These are phyloP conservation scores for Erebia epiphron DNA, from an alignment of 2,888 invertebrate genomes.

Conservation along the genomic window DNA sequence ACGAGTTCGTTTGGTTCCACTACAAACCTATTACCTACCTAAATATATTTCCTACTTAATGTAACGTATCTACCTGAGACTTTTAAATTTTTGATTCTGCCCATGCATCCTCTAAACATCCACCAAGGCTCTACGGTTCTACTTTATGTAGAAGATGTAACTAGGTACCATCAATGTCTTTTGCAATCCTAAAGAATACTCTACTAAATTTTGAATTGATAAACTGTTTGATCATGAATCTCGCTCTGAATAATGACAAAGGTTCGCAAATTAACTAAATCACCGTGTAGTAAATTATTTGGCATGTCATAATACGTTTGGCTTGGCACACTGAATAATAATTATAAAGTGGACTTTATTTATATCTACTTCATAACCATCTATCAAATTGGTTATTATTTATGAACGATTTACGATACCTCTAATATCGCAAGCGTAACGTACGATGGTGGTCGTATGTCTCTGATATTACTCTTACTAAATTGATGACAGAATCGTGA, in stretches of 20 bases:
- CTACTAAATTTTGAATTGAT: neutral
- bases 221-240: neutral
- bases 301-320: conserved; percentile 38
- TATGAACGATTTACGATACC: conserved; percentile 45
- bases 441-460: neutral
- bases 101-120: no score
- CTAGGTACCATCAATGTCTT: neutral
- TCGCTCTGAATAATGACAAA: conserved; percentile 11
- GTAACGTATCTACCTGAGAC: no score
- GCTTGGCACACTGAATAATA: conserved; percentile 43
- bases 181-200: neutral
- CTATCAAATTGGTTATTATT: conserved; percentile 59
- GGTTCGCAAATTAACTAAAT: conserved; percentile 24
- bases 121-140: no score
- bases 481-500: conserved; percentile 1
- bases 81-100: neutral
- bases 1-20: neutral
- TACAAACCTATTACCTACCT: neutral
- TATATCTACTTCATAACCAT: conserved; percentile 54
- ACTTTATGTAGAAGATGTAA: no score
- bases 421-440: neutral
- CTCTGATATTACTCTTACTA: neutral
- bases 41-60: no score
- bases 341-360: conserved; percentile 55
- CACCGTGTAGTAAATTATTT: conserved; percentile 34